Evolutionary conservation across 2,888 invertebrate genomes (phyloP).

Genomic region (Chrysina gloriosa): DNA sequence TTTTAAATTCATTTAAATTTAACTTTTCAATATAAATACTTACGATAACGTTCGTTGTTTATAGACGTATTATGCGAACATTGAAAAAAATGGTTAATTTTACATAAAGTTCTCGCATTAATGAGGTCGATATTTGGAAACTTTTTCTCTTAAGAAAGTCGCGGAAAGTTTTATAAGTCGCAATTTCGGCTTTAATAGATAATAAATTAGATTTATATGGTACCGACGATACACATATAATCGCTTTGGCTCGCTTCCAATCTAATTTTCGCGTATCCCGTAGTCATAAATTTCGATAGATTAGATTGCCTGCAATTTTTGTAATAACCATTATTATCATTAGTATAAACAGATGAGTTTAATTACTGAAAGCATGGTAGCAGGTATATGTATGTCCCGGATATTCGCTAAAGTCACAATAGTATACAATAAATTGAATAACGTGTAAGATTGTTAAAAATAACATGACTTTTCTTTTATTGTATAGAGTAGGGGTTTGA

Average conservation of each 20-base stretch:
- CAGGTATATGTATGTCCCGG: neutral
- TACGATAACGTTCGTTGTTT: too few species aligned
- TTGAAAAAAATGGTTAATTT: too few species aligned
- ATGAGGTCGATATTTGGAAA: neutral
- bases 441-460: too few species aligned
- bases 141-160: neutral
- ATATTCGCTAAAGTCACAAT: too few species aligned
- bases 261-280: neutral
- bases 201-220: conserved; percentile 8
- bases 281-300: neutral
- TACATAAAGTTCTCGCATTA: neutral
- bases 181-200: neutral
- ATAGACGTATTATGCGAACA: too few species aligned
- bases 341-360: neutral
- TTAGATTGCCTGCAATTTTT: conserved; percentile 15
- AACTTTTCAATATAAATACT: too few species aligned
- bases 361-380: neutral
- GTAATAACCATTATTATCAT: neutral
- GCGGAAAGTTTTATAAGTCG: neutral
- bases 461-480: too few species aligned
- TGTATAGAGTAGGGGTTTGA: too few species aligned
- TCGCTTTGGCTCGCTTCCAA: conserved; percentile 3
- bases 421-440: too few species aligned
- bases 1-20: too few species aligned
- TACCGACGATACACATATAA: neutral